These are phyloP conservation scores for Eolophus roseicapilla DNA, from an alignment of 2,113 vertebrate genomes.

Conservation along the genomic window DNA sequence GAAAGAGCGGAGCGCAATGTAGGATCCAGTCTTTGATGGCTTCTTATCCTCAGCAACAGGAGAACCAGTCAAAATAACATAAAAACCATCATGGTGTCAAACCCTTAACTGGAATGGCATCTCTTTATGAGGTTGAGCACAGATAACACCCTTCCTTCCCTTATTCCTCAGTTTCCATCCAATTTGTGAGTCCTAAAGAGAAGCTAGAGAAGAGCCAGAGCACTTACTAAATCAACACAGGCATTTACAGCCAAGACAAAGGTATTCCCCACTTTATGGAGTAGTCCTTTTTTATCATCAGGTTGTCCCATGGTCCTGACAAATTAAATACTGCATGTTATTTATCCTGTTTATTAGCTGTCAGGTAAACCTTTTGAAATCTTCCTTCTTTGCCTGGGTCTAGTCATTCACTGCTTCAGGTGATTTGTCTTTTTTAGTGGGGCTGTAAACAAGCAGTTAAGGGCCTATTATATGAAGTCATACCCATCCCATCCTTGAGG, in stretches of 20 bases:
- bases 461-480: constrained; percentile 15
- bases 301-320: constrained; percentile 18
- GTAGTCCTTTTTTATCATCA: constrained; percentile 44
- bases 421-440: constrained; percentile 54
- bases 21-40: background rate
- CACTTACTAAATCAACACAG: constrained; percentile 43
- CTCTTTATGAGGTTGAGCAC: background rate
- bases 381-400: background rate
- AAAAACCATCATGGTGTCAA: background rate
- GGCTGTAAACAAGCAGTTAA: constrained; percentile 39
- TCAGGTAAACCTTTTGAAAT: constrained; percentile 56
- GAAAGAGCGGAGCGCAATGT: background rate
- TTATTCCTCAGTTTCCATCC: background rate
- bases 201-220: background rate
- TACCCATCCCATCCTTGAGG: background rate
- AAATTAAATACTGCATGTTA: constrained; percentile 50
- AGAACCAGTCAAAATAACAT: background rate
- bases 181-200: background rate
- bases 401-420: background rate
- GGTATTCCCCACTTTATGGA: constrained; percentile 37
- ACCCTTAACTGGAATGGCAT: background rate
- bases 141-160: background rate
- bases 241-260: constrained; percentile 44
- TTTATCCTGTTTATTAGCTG: constrained; percentile 53
- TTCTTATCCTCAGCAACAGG: background rate